Evolutionary conservation across 2,113 vertebrate species (phyloP), one percentile per base, ranked within the genome.

Genomic region (Urocolius indicus): DNA sequence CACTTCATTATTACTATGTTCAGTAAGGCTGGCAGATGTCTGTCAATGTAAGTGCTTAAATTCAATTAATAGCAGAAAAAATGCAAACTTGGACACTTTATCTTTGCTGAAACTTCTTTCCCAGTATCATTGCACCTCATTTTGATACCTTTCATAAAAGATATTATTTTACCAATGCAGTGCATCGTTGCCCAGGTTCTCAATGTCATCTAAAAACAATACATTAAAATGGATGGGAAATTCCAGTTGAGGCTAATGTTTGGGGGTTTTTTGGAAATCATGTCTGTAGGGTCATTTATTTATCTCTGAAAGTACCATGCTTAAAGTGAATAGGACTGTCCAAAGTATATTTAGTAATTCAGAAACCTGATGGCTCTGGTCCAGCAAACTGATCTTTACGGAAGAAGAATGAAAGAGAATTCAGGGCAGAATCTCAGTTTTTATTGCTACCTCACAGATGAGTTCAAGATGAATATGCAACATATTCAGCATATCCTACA

Each of bases 61-160:
- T 88, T 69, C 77, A 85, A 76, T 87, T 84, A 89, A 52, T 18
- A 94, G 13, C 30, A 29, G 26, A 67, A 69, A 90, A 78, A 73
- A 78, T 10, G 7, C 23, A 23, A 58, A 32, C 8, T 52, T 89
- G 8, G 11, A 41, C 15, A 41, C 1, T 68, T 71, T 30, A 18
- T 20, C 36, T 75, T 84, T 67, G 11, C 16, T 72, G 16, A 74
- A 76, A 62, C 61, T 36, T 46, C 9, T 74, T 93, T 82, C 19
- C 24, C n/a, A 86, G 26, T 12, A 66, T 76, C 45, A 58, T 8
- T 2, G 75, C 38, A 51, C 2, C 7, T 58, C 36, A 36, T 76
- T 88, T 46, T 69, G 13, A 29, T 63, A 55, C 4, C 3, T 77
- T 74, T 74, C 26, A 48, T 62, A 36, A 68, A 89, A 91, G 1